Percentiles rank a stretch among this genome's conserved stretches.
Conservation (phyloP, 2,113 vertebrate genomes). For the Sceloporus undulatus region DNA sequence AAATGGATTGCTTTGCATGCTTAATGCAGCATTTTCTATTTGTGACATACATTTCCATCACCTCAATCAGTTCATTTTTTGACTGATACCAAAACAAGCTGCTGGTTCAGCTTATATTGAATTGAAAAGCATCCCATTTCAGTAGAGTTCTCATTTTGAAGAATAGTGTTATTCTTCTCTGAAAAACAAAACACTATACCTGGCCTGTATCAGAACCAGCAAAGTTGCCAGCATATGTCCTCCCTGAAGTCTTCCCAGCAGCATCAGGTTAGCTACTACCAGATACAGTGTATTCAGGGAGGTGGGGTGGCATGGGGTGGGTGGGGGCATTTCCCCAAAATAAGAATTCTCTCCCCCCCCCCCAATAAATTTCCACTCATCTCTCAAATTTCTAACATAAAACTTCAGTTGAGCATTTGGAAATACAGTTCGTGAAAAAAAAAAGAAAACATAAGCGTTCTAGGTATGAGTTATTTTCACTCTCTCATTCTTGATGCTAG, state of each 20-base stretch:
- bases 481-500: no score
- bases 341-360: no score
- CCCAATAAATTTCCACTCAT: no score
- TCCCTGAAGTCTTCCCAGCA: neutral
- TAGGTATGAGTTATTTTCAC: no score
- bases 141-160: slow-evolving; percentile 5
- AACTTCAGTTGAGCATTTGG: no score
- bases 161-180: neutral
- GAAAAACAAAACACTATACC: slow-evolving; percentile 6
- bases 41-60: slow-evolving; percentile 13
- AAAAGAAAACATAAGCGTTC: no score
- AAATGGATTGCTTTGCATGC: slow-evolving; percentile 24
- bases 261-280: neutral
- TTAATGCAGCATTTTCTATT: slow-evolving; percentile 24
- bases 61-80: slow-evolving; percentile 10
- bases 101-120: neutral
- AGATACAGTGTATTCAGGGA: no score
- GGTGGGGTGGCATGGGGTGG: no score
- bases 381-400: no score
- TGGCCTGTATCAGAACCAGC: neutral
- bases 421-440: no score
- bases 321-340: no score
- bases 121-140: neutral
- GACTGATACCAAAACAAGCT: neutral
- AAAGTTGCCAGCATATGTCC: neutral